phyloP scores from a whole-genome alignment of 2,797 vertebrate genomes.

The Sandelia bainsii region DNA sequence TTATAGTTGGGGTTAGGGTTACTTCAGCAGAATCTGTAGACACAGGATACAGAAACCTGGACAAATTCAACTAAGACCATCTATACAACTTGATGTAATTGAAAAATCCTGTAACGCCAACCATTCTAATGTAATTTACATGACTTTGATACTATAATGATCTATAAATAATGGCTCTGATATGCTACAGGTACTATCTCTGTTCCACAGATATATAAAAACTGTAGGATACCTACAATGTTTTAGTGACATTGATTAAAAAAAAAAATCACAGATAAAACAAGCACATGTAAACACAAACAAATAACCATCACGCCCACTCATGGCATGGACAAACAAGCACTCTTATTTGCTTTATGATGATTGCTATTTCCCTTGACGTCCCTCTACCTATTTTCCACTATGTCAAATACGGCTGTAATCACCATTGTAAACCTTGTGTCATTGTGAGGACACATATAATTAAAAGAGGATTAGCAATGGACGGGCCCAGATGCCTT shows the following conservation, averaged over 20 bases:
- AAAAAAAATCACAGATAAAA: neutral
- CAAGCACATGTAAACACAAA: conserved; percentile 32
- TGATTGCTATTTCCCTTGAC: conserved; percentile 69
- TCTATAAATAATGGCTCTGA: too few relatives aligned
- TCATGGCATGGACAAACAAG: conserved; percentile 56
- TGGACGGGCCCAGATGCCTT: conserved; percentile 82
- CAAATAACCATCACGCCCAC: conserved; percentile 12
- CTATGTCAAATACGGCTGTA: conserved; percentile 80
- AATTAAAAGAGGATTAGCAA: conserved; percentile 87
- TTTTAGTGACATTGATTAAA: conserved; percentile 11
- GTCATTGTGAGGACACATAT: conserved; percentile 82
- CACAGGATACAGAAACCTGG: too few relatives aligned
- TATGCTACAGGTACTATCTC: conserved; percentile 1
- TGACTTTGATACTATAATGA: too few relatives aligned
- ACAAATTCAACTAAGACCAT: too few relatives aligned
- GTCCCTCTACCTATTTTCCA: conserved; percentile 64
- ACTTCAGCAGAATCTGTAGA: too few relatives aligned
- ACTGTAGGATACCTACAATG: neutral
- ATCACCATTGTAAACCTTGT: conserved; percentile 82
- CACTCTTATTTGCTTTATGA: conserved; percentile 66
- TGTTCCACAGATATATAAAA: conserved; percentile 23
- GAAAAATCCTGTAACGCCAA: too few relatives aligned
- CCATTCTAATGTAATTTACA: too few relatives aligned
- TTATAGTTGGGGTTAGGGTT: too few relatives aligned
- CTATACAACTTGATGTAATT: too few relatives aligned